Base-by-base conservation (phyloP, 2,797 vertebrate genomes). In the Manis javanica region DNA sequence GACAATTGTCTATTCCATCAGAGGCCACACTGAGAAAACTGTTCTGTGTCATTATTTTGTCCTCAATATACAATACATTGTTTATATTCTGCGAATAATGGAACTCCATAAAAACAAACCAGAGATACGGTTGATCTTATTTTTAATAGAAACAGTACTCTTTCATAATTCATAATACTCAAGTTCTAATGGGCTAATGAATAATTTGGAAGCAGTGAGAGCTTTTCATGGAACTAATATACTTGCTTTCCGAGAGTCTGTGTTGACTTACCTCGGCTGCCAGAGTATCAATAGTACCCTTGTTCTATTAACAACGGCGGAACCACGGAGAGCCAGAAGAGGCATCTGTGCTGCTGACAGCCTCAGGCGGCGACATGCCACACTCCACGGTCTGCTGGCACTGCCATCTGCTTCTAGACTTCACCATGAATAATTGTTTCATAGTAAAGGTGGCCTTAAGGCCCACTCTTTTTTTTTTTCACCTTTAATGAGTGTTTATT, bases 91-190 rank as follows among this genome's bases (percentile, higher is more conserved):
- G 39, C 49, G 94, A 72, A 72, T 61, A 83, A 90, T 92, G 26
- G 0, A 86, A 71, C n/a, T 68, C 95, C 74, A 81, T 7, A 95
- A 92, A 94, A 91, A 49, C 59, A 46, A 46, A 46, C 34, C 68
- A 87, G 95, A 46, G 83, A 81, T 46, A 97, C 0, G 71, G 79
- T 72, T 75, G 53, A 68, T 86, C 89, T 90, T 77, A 92, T 95
- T 95, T 3, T 81, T 90, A 92, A 97, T 9, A 91, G 93, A 96
- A 97, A 90, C 21, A 93, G 75, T 72, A 84, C 89, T 97, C 93
- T 94, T 98, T 31, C 87, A 96, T 96, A 97, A 98, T 97, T 98
- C 55, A 97, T 94, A 55, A 26, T 19, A 31, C 51, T 90, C 91
- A n/a, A 61, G 78, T 89, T 51, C 90, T 95, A 96, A 95, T 55